These are phyloP conservation scores for Epinephelus moara DNA, from an alignment of 2,113 vertebrate genomes.

Conservation along the genomic window DNA sequence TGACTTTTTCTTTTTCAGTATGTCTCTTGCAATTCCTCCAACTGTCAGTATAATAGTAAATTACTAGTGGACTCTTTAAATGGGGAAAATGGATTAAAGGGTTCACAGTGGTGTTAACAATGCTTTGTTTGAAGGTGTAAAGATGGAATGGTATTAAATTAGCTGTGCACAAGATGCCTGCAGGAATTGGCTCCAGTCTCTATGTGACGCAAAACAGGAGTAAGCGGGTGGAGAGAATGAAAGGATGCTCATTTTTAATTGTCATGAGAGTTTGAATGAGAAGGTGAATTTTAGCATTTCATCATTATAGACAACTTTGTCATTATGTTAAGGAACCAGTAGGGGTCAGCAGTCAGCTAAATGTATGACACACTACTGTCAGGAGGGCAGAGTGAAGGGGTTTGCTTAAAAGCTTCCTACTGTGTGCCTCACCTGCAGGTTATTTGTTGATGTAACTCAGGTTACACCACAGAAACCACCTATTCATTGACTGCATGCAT, in stretches of 20 bases:
- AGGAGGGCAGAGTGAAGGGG: background rate
- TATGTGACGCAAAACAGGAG: too few species aligned
- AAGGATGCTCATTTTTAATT: too few species aligned
- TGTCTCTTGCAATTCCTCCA: background rate
- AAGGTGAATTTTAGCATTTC: background rate
- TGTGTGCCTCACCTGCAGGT: constrained; percentile 24
- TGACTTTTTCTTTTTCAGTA: background rate
- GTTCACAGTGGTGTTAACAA: background rate
- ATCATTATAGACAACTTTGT: constrained; percentile 11
- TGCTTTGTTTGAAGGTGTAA: background rate
- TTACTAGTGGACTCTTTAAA: background rate
- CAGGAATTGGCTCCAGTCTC: too few species aligned
- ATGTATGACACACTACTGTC: background rate
- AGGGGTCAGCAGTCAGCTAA: constrained; percentile 80
- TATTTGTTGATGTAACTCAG: constrained; percentile 36
- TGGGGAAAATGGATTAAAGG: background rate
- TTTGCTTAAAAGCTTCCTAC: background rate
- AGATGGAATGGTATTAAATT: background rate
- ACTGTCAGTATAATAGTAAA: background rate
- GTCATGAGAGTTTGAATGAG: too few species aligned
- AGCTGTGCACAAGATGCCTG: background rate
- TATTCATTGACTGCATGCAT: constrained; percentile 7
- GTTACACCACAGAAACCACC: constrained; percentile 17
- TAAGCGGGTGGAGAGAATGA: too few species aligned
- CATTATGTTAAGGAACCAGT: constrained; percentile 60